Evolutionary conservation across 2,113 vertebrate genomes (phyloP), one percentile per base, ranked within the genome.

Genomic region (Poeciliopsis retropinna): DNA sequence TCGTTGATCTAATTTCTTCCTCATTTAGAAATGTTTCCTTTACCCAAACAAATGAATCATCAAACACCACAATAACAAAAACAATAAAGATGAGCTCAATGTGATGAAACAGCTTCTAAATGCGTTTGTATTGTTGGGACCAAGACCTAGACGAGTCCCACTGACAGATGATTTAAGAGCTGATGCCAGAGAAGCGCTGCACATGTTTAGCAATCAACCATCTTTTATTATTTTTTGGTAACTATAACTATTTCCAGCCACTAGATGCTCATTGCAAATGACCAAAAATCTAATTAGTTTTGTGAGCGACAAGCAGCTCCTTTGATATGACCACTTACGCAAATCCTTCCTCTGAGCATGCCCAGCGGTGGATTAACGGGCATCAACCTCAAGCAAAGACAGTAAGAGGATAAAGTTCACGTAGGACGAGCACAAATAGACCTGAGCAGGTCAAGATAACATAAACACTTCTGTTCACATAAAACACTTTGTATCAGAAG

Each of bases 361-460:
- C 74, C 84, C 28, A 75, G 71, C 62, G 37, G 68, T 54, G 90
- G 92, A 94, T 95, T 94, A 94, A 64, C 5, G 0, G 63, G 80
- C 82, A 81, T 80, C 73, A 67, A 74, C 79, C 65, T 80, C 69
- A 75, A 79, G 81, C 67, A 88, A 91, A 91, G 85, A 76, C 89
- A 68, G 69, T 94, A 94, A 94, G 88, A 71, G 91, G 94, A 94
- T 95, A 7, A 90, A 62, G 80, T 73, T 54, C 17, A 27, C 37
- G 70, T 63, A 73, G 78, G 86, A 86, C 66, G 68, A 73, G 84
- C 87, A 87, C 79, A 89, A 93, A 94, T 90, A 93, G 92, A 89
- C 64, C 13, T 17, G 63, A 9, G 10, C 81, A 69, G 84, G 67
- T 85, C 47, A 67, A 84, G 77, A 84, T 54, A 70, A 76, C 76